Percentiles rank a stretch among this genome's conserved stretches.
Evolutionary conservation across 2,797 vertebrate species (phyloP).

Genomic region (Scarus forsteni): DNA sequence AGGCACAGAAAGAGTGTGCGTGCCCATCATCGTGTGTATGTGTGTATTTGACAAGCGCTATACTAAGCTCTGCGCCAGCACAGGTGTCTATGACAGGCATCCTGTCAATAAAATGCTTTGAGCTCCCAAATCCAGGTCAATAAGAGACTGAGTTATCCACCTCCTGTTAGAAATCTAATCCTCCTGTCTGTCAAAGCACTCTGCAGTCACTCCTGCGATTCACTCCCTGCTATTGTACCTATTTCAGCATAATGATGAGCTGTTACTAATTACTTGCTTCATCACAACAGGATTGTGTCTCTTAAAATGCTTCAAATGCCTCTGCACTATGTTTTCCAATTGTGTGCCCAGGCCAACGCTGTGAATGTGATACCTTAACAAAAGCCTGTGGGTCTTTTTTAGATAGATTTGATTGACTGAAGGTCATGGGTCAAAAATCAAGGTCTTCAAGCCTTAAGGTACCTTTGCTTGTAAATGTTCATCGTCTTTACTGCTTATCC

Average conservation of each 20-base stretch:
- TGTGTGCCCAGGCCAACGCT: too few species aligned
- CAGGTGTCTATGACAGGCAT: slow-evolving; percentile 54
- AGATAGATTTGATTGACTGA: too few species aligned
- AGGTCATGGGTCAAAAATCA: too few species aligned
- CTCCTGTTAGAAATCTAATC: slow-evolving; percentile 60
- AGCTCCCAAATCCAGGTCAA: slow-evolving; percentile 65
- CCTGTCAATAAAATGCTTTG: slow-evolving; percentile 65
- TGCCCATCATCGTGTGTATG: slow-evolving; percentile 11
- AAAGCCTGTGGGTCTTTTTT: too few species aligned
- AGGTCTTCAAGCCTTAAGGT: too few species aligned
- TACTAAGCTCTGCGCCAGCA: slow-evolving; percentile 42
- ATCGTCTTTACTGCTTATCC: too few species aligned
- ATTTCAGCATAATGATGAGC: slow-evolving; percentile 20
- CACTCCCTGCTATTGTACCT: slow-evolving; percentile 6
- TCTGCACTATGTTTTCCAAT: too few species aligned
- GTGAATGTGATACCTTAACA: too few species aligned
- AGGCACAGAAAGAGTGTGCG: slow-evolving; percentile 13
- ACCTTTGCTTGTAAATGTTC: too few species aligned
- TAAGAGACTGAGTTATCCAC: slow-evolving; percentile 63
- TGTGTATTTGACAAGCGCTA: slow-evolving; percentile 41
- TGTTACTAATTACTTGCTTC: slow-evolving; percentile 8
- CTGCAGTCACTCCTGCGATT: slow-evolving; percentile 24
- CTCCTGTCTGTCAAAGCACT: slow-evolving; percentile 59
- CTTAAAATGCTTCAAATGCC: background rate
- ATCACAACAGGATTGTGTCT: slow-evolving; percentile 6